Evolutionary conservation across 2,888 invertebrate genomes (phyloP), one percentile per base, ranked within the genome.

Genomic region (Holacanthella duospinosa): DNA sequence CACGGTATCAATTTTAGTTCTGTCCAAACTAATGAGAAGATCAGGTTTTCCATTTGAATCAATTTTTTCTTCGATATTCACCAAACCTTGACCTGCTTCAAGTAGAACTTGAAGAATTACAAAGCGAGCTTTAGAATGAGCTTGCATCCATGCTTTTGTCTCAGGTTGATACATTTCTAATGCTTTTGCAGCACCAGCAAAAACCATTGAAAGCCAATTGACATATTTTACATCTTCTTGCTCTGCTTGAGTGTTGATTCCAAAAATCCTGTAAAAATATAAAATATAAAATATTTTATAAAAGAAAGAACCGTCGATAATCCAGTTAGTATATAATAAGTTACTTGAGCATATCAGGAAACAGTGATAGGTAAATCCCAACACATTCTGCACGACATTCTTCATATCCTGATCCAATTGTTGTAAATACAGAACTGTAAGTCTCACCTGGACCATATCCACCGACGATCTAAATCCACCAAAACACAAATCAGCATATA

Each of bases 311-410:
- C 2, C 25, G 27, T n/a, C n/a, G n/a, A n/a, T n/a, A n/a, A n/a
- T 12, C 4, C 21, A n/a, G n/a, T 21, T 28, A 26, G 2, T 12
- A 48, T 16, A n/a, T 43, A 44, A 29, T 29, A 24, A 74, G 78
- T 79, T 74, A 85, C 82, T 83, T 83, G 2, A 89, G 76, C 66
- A 89, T 85, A 68, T 89, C 86, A 2, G 83, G 82, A 65, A 85
- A 82, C 55, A 93, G 79, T 60, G 88, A 89, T n/a, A 96, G 82
- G 76, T 90, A 93, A 1, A 97, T 80, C 0, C 94, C 96, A n/a
- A 96, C 95, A 48, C 93, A 91, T 79, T 97, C 96, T 0, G 96
- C 96, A 69, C 95, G 84, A 75, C 96, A 97, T 79, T 97, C 96
- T 77, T 97, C 96, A 77, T 93, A 96, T 0, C 93, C 84, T 0